A percentile compares a stretch with the other conserved stretches of the same genome.
Evolutionary conservation across 2,797 vertebrate species (phyloP).

Genomic region (Dromococcyx pavoninus): DNA sequence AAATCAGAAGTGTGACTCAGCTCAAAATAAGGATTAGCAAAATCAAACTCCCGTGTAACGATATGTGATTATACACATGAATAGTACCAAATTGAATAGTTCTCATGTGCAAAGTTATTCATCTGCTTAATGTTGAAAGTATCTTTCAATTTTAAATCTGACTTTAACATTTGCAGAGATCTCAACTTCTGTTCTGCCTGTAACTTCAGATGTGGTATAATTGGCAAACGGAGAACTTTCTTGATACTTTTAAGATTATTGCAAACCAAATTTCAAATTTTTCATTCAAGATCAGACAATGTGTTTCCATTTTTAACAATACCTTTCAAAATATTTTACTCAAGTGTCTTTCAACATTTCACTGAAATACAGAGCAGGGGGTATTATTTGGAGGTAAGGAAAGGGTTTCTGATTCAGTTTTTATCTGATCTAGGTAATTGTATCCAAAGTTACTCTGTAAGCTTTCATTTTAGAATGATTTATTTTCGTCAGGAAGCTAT

Average conservation of each 20-base stretch:
- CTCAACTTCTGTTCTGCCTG: background rate
- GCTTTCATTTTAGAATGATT: background rate
- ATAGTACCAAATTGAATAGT: background rate
- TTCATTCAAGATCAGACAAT: background rate
- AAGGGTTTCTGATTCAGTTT: background rate
- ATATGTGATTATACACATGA: background rate
- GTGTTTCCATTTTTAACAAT: background rate
- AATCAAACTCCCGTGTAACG: background rate
- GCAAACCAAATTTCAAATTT: background rate
- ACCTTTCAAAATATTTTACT: background rate
- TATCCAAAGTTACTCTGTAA: background rate
- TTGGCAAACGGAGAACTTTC: background rate
- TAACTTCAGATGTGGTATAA: background rate
- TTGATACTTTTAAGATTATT: background rate
- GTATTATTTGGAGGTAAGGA: background rate
- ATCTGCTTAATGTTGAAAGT: background rate
- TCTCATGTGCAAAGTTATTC: background rate
- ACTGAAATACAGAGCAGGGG: background rate
- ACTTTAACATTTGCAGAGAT: background rate
- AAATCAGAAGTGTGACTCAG: background rate
- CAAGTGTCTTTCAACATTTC: background rate
- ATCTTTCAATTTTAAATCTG: conserved; percentile 4
- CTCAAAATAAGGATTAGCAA: background rate
- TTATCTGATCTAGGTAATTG: background rate
- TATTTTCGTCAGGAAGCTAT: background rate